Evolutionary conservation across 2,113 vertebrate species (phyloP).

Genomic region (Cettia cetti): DNA sequence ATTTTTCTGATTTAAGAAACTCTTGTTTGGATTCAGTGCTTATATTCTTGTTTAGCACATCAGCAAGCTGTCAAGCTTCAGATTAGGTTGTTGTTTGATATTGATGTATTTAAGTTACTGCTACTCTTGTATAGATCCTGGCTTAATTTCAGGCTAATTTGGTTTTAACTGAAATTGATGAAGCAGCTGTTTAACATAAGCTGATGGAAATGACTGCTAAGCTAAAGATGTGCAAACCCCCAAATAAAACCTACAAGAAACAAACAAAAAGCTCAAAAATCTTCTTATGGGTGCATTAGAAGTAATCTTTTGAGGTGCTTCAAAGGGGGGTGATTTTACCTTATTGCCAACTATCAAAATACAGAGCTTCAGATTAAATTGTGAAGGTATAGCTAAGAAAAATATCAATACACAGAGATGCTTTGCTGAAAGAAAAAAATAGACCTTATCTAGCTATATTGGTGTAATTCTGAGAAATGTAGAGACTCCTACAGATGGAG

Average conservation of each 20-base stretch:
- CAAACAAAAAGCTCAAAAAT: background rate
- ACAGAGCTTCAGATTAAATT: background rate
- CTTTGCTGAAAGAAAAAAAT: background rate
- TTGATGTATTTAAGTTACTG: background rate
- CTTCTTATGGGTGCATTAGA: background rate
- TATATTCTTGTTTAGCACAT: background rate
- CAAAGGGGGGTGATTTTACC: background rate
- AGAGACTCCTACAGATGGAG: too few species aligned
- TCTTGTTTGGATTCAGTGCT: background rate
- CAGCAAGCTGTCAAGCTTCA: background rate
- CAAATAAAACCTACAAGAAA: background rate
- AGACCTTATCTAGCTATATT: background rate
- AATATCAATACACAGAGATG: background rate
- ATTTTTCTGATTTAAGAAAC: background rate
- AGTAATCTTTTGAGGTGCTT: background rate
- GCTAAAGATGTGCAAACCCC: background rate
- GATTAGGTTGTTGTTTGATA: background rate
- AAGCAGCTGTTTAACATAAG: background rate
- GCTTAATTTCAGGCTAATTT: constrained; percentile 31
- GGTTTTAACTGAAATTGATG: constrained; percentile 1
- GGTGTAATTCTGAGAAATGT: background rate
- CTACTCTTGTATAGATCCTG: background rate
- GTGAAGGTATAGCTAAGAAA: background rate
- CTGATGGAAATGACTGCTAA: background rate
- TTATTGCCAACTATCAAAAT: background rate